Evolutionary conservation across 1,140 invertebrate genomes (phyloP), one percentile per base, ranked within the genome.

Genomic region (Hetaerina americana): DNA sequence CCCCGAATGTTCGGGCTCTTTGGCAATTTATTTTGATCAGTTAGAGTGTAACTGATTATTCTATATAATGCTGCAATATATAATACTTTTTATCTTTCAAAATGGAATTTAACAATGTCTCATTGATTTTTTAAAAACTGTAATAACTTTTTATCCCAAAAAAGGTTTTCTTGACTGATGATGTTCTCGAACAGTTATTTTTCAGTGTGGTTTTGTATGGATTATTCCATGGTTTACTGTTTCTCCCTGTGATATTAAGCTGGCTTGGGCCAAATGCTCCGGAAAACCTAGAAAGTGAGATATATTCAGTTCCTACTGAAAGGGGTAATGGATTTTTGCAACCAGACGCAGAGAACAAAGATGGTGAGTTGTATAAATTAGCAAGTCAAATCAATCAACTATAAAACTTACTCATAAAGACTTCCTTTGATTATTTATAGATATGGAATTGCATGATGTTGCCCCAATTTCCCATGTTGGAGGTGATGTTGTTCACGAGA

Each of bases 191-290:
- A 78, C 71, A 82, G 82, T 75, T 87, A 71, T 86, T 87, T 74
- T 82, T 84, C 31, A 79, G 81, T 15, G 85, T 87, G 49, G 85
- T 86, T 22, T 72, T 84, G 29, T 87, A 85, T 76, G 86, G 86
- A 26, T 76, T 87, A 26, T 87, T 84, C 77, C 85, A 87, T 75
- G 86, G 85, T 26, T 76, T 87, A 27, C 77, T 83, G 66, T 85
- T 85, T 76, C 76, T 87, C 68, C 86, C 86, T 0, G 84, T 86
- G 5, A 78, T 87, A 29, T 77, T 87, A 18, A 87, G 85, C 70
- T 76, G 84, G 69, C 76, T 83, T 8, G 85, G 86, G 26, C 82
- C 86, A n/a, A 75, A 78, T 66, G 75, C 80, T 76, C 66, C 66
- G 74, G 26, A 28, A 26, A 18, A n/a, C 49, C 10, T 26, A 18